Conservation (phyloP, 2,113 vertebrate genomes). For the Toxostoma redivivum region DNA sequence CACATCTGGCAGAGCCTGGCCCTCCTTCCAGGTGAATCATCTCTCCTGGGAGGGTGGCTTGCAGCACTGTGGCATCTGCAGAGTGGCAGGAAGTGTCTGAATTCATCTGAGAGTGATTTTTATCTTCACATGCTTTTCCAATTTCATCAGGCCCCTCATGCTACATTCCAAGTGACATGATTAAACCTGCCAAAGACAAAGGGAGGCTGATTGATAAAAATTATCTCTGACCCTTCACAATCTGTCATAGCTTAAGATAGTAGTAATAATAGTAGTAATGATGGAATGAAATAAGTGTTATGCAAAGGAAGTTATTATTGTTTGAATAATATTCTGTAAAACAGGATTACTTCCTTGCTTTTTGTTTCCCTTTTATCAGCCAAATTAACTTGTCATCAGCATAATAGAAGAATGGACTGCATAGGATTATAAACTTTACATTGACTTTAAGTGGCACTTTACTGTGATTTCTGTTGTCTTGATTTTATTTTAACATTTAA, state of each 20-base stretch:
- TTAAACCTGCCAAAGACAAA: constrained; percentile 77
- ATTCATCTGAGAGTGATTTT: constrained; percentile 87
- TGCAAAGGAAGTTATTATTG: constrained; percentile 26
- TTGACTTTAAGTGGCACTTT: constrained; percentile 43
- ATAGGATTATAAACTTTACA: constrained; percentile 45
- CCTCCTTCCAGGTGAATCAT: constrained; percentile 94
- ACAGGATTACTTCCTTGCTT: constrained; percentile 55
- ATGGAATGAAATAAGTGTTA: constrained; percentile 50
- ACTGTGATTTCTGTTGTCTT: constrained; percentile 32
- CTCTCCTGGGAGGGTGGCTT: constrained; percentile 90
- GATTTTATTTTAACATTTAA: not conserved
- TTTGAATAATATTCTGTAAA: constrained; percentile 65
- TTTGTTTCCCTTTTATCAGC: constrained; percentile 62
- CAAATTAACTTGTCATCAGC: constrained; percentile 66
- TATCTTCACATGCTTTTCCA: constrained; percentile 91
- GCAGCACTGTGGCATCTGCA: constrained; percentile 87
- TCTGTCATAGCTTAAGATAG: constrained; percentile 73
- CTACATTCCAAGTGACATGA: constrained; percentile 80
- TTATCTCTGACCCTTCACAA: constrained; percentile 77
- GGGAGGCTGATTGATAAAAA: constrained; percentile 74
- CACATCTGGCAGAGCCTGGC: constrained; percentile 95
- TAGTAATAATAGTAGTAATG: constrained; percentile 69
- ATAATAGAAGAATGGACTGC: constrained; percentile 39
- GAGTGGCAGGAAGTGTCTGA: constrained; percentile 92
- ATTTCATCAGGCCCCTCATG: constrained; percentile 81